Conservation (phyloP, 2,888 invertebrate species). For the Habroteleia sp. region DNA sequence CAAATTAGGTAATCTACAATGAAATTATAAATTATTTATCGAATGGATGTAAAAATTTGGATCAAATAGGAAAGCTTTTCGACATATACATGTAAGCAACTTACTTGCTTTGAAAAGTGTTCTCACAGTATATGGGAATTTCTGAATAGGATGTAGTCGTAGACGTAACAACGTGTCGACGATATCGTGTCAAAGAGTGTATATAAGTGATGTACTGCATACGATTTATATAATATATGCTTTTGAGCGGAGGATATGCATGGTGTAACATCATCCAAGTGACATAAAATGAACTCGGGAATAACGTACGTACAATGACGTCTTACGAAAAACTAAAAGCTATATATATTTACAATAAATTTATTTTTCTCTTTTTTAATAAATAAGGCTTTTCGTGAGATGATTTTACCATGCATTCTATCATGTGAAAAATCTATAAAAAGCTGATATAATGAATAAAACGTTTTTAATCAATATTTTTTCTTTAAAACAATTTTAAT, state of each 20-base stretch:
- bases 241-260: conserved; percentile 9
- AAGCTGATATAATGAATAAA: no score
- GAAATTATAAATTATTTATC: conserved; percentile 50
- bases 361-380: no score
- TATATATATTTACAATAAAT: no score
- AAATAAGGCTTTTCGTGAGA: no score
- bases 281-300: conserved; percentile 34
- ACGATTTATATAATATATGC: conserved; percentile 52
- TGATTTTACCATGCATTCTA: no score
- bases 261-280: conserved; percentile 36
- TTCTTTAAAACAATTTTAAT: no score
- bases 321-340: no score
- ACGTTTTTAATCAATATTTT: no score
- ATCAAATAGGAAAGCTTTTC: conserved; percentile 42
- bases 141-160: conserved; percentile 34
- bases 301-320: no score
- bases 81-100: conserved; percentile 53
- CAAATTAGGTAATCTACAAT: conserved; percentile 39
- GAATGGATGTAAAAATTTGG: conserved; percentile 21
- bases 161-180: conserved; percentile 34
- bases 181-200: conserved; percentile 20
- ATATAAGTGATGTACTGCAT: conserved; percentile 43
- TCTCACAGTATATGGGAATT: conserved; percentile 36
- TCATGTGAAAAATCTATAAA: no score
- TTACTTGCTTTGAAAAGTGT: conserved; percentile 52